A percentile compares a stretch with the other conserved stretches of the same genome.
Evolutionary conservation across 2,888 invertebrate genomes (phyloP).

Genomic region (Chouioia cunea): DNA sequence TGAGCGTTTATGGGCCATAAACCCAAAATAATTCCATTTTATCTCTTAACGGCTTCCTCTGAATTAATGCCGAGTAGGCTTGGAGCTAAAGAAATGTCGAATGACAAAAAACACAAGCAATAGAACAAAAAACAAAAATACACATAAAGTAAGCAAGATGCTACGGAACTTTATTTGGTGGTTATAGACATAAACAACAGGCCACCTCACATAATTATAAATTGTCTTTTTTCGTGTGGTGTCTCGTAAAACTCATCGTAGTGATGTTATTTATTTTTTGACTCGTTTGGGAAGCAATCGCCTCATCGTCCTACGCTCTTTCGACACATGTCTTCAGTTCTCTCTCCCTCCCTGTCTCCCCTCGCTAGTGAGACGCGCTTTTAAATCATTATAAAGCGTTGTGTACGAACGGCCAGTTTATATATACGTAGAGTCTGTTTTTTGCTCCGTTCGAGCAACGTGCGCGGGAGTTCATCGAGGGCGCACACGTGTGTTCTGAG

Average conservation of each 20-base stretch:
- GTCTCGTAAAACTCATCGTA: constrained; percentile 10
- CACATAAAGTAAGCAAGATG: background rate
- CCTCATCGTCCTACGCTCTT: constrained; percentile 10
- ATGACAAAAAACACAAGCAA: background rate
- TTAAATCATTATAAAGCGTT: constrained; percentile 33
- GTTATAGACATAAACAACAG: constrained; percentile 11
- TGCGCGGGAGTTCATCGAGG: background rate
- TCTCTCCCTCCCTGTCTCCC: background rate
- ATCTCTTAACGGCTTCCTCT: too few relatives aligned
- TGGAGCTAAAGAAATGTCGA: too few relatives aligned
- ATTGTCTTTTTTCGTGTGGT: background rate
- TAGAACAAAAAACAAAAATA: background rate
- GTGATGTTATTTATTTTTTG: constrained; percentile 28
- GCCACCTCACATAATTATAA: constrained; percentile 27
- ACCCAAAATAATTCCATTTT: too few relatives aligned
- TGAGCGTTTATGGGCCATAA: too few relatives aligned
- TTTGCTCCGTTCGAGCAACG: background rate
- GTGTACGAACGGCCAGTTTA: constrained; percentile 8
- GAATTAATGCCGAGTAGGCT: too few relatives aligned
- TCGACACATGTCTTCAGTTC: constrained; percentile 12
- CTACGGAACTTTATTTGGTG: constrained; percentile 19
- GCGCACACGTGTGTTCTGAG: constrained; percentile 18
- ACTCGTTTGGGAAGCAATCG: background rate
- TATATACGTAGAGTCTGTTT: constrained; percentile 13
- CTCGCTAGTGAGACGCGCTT: background rate